These are phyloP conservation scores for Apocheima hispidaria DNA, from an alignment of 2,888 invertebrate genomes.

Conservation along the genomic window DNA sequence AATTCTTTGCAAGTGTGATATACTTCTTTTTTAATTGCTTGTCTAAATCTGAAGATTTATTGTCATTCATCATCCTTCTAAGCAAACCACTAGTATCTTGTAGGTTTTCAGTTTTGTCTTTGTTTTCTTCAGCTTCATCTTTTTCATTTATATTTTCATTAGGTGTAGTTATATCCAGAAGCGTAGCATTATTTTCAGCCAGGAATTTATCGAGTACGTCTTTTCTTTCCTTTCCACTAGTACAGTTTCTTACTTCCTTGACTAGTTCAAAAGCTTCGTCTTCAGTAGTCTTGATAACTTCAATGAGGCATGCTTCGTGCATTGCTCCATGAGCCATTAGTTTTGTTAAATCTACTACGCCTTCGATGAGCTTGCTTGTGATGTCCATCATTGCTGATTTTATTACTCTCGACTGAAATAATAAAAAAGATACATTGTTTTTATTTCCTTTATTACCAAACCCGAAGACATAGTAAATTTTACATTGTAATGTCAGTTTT, in stretches of 20 bases:
- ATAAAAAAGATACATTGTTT: constrained; percentile 34
- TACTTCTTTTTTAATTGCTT: constrained; percentile 60
- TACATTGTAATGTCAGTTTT: too few species aligned
- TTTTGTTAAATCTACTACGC: constrained; percentile 74
- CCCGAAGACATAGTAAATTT: too few species aligned
- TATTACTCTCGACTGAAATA: constrained; percentile 70
- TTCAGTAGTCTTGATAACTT: constrained; percentile 74
- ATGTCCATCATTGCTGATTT: constrained; percentile 80
- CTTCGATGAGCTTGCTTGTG: constrained; percentile 70
- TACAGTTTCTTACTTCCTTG: constrained; percentile 61
- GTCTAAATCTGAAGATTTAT: constrained; percentile 53
- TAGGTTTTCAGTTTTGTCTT: constrained; percentile 14
- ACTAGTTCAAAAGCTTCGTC: constrained; percentile 70
- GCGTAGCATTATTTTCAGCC: constrained; percentile 71
- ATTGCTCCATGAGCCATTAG: constrained; percentile 80
- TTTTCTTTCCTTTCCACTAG: constrained; percentile 53
- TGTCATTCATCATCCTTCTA: constrained; percentile 62
- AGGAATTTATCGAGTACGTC: constrained; percentile 55
- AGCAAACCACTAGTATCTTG: constrained; percentile 61
- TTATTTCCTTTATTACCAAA: too few species aligned
- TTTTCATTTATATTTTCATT: constrained; percentile 31
- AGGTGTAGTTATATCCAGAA: constrained; percentile 57
- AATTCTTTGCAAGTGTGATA: constrained; percentile 31
- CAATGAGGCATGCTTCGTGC: constrained; percentile 83
- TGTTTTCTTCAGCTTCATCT: constrained; percentile 43